These are phyloP conservation scores for Corythoichthys intestinalis DNA, from an alignment of 2,113 vertebrate genomes.

Conservation along the genomic window DNA sequence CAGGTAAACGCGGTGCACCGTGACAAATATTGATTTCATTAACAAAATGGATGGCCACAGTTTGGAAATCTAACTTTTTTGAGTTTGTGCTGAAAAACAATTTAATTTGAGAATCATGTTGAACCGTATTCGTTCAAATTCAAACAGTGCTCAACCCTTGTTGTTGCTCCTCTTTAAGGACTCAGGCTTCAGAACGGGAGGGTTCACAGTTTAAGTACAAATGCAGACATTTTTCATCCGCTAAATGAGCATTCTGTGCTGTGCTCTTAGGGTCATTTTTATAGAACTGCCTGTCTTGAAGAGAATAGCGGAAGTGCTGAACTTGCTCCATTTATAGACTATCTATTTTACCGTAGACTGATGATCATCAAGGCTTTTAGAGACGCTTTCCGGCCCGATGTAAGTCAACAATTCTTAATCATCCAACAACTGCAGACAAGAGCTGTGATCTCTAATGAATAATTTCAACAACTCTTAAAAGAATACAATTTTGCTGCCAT, in stretches of 20 bases:
- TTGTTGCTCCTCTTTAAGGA: neutral
- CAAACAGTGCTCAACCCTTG: too few relatives aligned
- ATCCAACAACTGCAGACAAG: too few relatives aligned
- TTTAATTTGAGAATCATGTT: too few relatives aligned
- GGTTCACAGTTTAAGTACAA: neutral
- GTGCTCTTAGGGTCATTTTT: neutral
- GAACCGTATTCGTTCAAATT: too few relatives aligned
- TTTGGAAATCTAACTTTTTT: too few relatives aligned
- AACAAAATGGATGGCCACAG: too few relatives aligned
- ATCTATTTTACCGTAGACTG: neutral
- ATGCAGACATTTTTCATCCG: slow-evolving; percentile 11
- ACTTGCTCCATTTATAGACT: neutral
- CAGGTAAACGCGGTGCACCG: too few relatives aligned
- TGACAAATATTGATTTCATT: too few relatives aligned
- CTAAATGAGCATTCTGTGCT: neutral
- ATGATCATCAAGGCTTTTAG: neutral
- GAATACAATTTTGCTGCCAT: too few relatives aligned
- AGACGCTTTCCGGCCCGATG: neutral
- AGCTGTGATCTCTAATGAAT: too few relatives aligned
- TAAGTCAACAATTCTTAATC: neutral
- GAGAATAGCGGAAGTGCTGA: neutral
- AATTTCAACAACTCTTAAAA: too few relatives aligned
- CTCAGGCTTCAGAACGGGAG: neutral
- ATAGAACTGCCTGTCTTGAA: neutral
- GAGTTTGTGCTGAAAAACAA: too few relatives aligned